phyloP scores from a whole-genome alignment of 2,888 invertebrate species.

The Lathronympha strigana region DNA sequence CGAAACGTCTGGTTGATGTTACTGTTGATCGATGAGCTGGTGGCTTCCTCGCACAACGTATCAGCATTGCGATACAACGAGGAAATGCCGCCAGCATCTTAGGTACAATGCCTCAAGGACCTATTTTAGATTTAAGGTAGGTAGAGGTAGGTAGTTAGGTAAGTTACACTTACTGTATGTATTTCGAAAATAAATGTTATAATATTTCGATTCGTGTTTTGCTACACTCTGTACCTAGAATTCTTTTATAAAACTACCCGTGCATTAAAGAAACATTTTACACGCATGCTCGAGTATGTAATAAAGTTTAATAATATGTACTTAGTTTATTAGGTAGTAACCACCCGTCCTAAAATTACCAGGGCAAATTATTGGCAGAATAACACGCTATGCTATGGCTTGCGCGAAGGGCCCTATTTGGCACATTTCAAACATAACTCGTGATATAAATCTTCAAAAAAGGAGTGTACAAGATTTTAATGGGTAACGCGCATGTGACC shows the following conservation, averaged over 20 bases:
- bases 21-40: too few species aligned
- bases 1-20: too few species aligned
- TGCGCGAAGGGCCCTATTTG: background rate
- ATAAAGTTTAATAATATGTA: conserved; percentile 17
- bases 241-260: conserved; percentile 46
- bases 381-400: conserved; percentile 45
- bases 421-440: background rate
- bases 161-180: too few species aligned
- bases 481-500: too few species aligned
- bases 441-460: background rate
- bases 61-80: too few species aligned
- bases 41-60: too few species aligned
- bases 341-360: conserved; percentile 32
- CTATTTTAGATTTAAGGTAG: too few species aligned
- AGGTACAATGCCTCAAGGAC: too few species aligned
- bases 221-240: too few species aligned
- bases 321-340: conserved; percentile 20
- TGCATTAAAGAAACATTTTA: conserved; percentile 3
- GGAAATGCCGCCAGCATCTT: too few species aligned
- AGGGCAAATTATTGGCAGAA: conserved; percentile 37
- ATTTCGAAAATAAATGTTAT: background rate
- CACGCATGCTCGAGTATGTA: conserved; percentile 4
- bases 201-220: background rate
- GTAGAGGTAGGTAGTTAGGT: too few species aligned
- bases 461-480: too few species aligned